A percentile compares a stretch with the other conserved stretches of the same genome.
These are phyloP conservation scores for Hipposideros armiger DNA, from an alignment of 2,113 vertebrate genomes.

Conservation along the genomic window DNA sequence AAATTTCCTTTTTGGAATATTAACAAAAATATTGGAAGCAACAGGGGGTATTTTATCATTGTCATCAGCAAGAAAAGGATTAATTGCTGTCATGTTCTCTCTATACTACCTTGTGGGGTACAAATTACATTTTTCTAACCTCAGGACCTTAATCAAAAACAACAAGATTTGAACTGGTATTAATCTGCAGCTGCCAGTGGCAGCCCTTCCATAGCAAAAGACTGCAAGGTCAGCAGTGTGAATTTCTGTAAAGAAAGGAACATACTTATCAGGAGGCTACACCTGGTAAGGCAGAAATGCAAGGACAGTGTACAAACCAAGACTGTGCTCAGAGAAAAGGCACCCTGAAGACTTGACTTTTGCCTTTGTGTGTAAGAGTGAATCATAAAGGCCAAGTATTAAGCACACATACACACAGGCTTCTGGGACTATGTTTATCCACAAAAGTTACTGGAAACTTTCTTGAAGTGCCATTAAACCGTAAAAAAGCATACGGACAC, in stretches of 20 bases:
- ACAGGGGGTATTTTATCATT: constrained; percentile 90
- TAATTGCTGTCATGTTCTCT: constrained; percentile 91
- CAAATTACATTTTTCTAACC: constrained; percentile 94
- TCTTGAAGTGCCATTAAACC: neutral
- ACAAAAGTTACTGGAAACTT: neutral
- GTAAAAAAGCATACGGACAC: neutral
- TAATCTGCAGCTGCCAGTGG: constrained; percentile 84
- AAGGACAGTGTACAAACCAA: constrained; percentile 75
- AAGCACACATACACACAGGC: neutral
- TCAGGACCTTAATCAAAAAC: constrained; percentile 92
- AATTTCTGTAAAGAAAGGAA: constrained; percentile 41
- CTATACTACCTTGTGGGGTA: constrained; percentile 87
- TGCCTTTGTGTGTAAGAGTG: constrained; percentile 47
- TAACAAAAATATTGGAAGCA: constrained; percentile 88
- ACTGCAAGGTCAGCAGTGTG: constrained; percentile 84
- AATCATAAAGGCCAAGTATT: constrained; percentile 40
- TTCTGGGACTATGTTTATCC: neutral
- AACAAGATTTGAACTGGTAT: constrained; percentile 85
- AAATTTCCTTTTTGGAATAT: constrained; percentile 89
- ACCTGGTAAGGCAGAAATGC: constrained; percentile 75
- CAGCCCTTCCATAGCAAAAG: constrained; percentile 75
- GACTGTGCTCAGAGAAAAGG: constrained; percentile 51
- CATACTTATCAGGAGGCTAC: constrained; percentile 82
- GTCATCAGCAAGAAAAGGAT: constrained; percentile 89
- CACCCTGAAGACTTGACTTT: constrained; percentile 21